Evolutionary conservation across 1,140 invertebrate species (phyloP).

Genomic region (Yoshiicerus persimilis): DNA sequence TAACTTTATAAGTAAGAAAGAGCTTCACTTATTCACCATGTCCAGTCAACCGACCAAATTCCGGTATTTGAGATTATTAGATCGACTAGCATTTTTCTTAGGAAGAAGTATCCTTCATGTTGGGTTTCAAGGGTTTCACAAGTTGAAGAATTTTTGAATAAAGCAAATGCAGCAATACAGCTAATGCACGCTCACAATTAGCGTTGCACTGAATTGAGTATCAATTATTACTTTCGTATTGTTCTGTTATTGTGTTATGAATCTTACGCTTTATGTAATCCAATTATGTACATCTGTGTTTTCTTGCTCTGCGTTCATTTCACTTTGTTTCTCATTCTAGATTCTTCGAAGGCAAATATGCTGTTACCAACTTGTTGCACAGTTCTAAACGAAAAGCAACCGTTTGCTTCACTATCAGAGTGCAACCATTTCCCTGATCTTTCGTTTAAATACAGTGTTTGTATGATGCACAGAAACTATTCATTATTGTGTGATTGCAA

Average conservation of each 20-base stretch:
- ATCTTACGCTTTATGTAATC: not conserved
- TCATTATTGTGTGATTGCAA: not conserved
- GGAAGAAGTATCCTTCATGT: not conserved
- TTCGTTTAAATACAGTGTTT: not conserved
- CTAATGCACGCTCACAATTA: not conserved
- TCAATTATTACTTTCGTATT: not conserved
- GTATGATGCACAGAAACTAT: not conserved
- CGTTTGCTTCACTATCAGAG: not conserved
- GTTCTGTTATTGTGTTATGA: not conserved
- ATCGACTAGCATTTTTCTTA: slow-evolving; percentile 1
- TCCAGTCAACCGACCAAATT: slow-evolving; percentile 24
- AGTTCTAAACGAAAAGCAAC: not conserved
- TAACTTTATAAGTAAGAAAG: not conserved
- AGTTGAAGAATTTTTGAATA: not conserved
- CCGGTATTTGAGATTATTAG: slow-evolving; percentile 20
- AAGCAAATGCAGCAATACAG: not conserved
- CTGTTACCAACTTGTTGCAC: not conserved
- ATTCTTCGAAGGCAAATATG: not conserved
- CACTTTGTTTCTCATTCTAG: not conserved
- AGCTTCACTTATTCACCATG: slow-evolving; percentile 6
- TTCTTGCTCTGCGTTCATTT: not conserved
- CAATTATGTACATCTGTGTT: not conserved
- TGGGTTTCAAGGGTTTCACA: not conserved
- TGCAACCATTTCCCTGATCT: not conserved
- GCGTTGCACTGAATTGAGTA: not conserved